Percentiles rank a stretch among this genome's conserved stretches.
Conservation (phyloP, 1,140 invertebrate species). For the Globodera ellingtonae region DNA sequence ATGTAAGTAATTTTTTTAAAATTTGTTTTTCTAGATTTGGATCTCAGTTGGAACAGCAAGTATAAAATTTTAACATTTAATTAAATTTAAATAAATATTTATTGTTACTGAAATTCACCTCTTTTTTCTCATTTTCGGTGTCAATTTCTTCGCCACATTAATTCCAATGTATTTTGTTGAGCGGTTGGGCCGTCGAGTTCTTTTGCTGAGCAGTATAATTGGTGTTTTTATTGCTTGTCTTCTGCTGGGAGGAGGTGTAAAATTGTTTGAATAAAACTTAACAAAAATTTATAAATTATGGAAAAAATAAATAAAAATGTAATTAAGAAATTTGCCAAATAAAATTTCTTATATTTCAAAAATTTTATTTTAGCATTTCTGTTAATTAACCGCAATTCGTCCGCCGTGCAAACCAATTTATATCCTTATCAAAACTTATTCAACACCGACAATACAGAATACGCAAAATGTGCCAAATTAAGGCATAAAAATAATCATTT, state of each 20-base stretch:
- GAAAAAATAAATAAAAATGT: too few species aligned
- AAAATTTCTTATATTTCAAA: not conserved
- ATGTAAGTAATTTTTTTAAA: not conserved
- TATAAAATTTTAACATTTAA: conserved; percentile 35
- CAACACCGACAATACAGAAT: not conserved
- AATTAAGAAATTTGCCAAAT: not conserved
- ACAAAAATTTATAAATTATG: not conserved
- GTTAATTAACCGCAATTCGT: conserved; percentile 20
- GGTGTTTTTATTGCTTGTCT: conserved; percentile 37
- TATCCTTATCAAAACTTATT: not conserved
- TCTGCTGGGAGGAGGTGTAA: conserved; percentile 36
- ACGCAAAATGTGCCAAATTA: not conserved
- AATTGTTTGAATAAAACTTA: not conserved
- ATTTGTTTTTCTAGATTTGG: conserved; percentile 68
- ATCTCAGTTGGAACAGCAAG: conserved; percentile 69
- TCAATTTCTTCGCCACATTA: conserved; percentile 72
- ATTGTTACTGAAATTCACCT: not conserved
- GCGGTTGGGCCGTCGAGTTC: conserved; percentile 70
- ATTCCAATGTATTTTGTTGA: conserved; percentile 72
- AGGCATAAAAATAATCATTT: conserved; percentile 10
- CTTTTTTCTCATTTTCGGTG: conserved; percentile 37
- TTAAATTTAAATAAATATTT: not conserved
- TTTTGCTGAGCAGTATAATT: conserved; percentile 55
- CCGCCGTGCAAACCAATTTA: not conserved
- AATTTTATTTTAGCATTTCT: conserved; percentile 21